Conservation (phyloP, 2,113 vertebrate species). For the Callipepla californica region DNA sequence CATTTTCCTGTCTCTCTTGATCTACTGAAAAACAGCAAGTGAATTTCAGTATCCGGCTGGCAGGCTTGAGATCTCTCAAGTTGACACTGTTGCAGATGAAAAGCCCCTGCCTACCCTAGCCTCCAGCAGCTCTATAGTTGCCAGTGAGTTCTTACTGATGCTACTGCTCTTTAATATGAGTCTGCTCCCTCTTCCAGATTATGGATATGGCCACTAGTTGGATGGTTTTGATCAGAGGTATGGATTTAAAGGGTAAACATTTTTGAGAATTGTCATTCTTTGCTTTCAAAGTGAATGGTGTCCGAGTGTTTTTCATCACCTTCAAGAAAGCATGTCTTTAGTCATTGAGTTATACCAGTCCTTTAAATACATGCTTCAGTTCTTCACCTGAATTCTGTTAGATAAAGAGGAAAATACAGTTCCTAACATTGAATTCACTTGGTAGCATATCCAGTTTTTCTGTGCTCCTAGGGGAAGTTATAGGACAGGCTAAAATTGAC, state of each 20-base stretch:
- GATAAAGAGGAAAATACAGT: not conserved
- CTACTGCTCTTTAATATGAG: not conserved
- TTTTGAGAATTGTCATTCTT: not conserved
- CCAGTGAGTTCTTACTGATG: fast-evolving
- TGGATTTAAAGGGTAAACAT: not conserved
- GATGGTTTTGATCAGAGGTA: not conserved
- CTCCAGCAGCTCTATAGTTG: not conserved
- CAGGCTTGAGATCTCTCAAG: not conserved
- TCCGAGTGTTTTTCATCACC: not conserved
- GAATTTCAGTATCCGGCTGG: not conserved
- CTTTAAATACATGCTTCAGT: not conserved
- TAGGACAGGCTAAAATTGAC: not conserved
- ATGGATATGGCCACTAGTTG: fast-evolving
- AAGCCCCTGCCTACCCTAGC: not conserved
- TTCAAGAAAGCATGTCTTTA: not conserved
- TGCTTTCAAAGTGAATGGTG: not conserved
- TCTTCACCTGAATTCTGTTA: not conserved
- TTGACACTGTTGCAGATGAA: not conserved
- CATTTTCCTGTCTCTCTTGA: not conserved
- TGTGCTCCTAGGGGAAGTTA: not conserved
- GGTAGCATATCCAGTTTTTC: not conserved
- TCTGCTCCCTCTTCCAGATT: not conserved
- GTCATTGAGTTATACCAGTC: not conserved
- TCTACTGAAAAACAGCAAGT: not conserved
- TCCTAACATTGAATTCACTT: not conserved